Evolutionary conservation across 2,888 invertebrate genomes (phyloP), one percentile per base, ranked within the genome.

Genomic region (Coremacera marginata): DNA sequence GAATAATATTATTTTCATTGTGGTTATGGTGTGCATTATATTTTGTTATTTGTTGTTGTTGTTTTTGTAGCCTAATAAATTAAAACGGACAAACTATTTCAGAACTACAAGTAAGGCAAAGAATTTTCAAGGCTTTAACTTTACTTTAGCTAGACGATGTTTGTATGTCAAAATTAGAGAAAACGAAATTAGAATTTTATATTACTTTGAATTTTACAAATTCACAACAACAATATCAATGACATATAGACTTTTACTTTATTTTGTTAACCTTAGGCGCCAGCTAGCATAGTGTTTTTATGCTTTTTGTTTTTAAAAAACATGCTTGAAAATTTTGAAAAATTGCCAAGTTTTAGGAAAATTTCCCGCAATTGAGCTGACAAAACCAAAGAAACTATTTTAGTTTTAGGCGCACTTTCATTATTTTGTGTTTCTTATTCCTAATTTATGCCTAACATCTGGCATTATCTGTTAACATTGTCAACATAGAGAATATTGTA

Each of bases 251-350:
- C 22, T 0, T 19, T 19, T 3, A 19, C 2, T 55, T 7, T 55
- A 19, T 19, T 55, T 55, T 19, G 3, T 3, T 55, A 9, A 5
- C 1, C 9, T 1, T 9, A 22, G 55, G 55, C 55, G 55, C 55
- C 55, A 52, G 4, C 55, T 19, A 55, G 19, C 5, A 19, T 22
- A 19, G 1, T 55, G 2, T 34, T 65, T 19, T 34, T 3, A n/a
- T n/a, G n/a, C n/a, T 31, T 55, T 55, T 4, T 55, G 3, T 1
- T 62, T 62, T 27, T 37, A 1, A 11, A 14, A 27, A 63, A 31
- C 14, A 65, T 16, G 44, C 44, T 44, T 44, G 44, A 44, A 11
- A 16, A 65, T 70, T 44, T 70, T 70, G 68, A 70, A 70, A 70
- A n/a, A 16, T 8, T 70, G 68, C 68, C 68, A 70, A 70, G 11